Base-by-base conservation (phyloP, 2,888 invertebrate genomes). In the Ditylenchus weischeri region DNA sequence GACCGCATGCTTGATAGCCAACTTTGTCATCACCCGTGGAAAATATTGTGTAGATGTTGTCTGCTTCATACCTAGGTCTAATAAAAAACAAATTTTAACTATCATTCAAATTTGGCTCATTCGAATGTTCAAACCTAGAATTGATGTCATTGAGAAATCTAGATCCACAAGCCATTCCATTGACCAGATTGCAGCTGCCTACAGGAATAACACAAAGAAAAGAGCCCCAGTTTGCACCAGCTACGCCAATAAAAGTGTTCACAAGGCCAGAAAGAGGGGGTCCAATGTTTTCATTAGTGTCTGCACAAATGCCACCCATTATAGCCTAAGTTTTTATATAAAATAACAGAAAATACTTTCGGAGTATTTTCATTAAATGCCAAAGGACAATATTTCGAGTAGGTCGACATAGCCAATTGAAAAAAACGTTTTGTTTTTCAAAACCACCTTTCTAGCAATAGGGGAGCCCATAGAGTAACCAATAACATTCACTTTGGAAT, bases 391-490 rank as follows among this genome's bases (percentile, higher is more conserved):
- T n/a, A n/a, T n/a, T n/a, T n/a, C n/a, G n/a, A n/a, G n/a, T n/a
- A n/a, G n/a, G n/a, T n/a, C n/a, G n/a, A n/a, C n/a, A n/a, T n/a
- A n/a, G n/a, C n/a, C n/a, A n/a, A 19, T 36, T 59, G 19, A 57
- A 29, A 38, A 21, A 4, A 51, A 5, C 8, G 23, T 62, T 64
- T 62, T 50, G 38, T 35, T 11, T 38, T 13, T 65, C 2, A 63
- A 38, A 35, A 68, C n/a, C 7, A 76, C 78, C 65, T 80, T 79
- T 60, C 79, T 64, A 5, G 79, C 73, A 63, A 81, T 71, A 6
- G 80, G 80, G 11, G 78, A 76, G 6, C 80, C 80, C 74, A 80
- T 73, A 10, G 80, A 81, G 62, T 77, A 79, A 35, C 73, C 80
- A 48, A 80, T 74, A n/a, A 80, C 73, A 65, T 81, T 79, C 43